A percentile compares a stretch with the other conserved stretches of the same genome.
These are phyloP conservation scores for Cylas formicarius DNA, from an alignment of 1,140 invertebrate genomes.

Conservation along the genomic window DNA sequence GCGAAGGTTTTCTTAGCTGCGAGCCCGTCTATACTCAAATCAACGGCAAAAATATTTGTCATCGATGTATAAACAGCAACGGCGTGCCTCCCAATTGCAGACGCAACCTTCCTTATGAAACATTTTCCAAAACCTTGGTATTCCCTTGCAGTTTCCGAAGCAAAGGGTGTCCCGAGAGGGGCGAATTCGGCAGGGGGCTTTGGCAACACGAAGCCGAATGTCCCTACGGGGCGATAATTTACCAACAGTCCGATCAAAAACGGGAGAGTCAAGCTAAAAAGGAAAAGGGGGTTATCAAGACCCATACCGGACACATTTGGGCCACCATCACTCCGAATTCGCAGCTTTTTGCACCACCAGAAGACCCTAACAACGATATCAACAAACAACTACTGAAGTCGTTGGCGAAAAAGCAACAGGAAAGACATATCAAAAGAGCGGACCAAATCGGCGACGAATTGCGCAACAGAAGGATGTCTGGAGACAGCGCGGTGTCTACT, in stretches of 20 bases:
- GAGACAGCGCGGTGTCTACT: conserved; percentile 14
- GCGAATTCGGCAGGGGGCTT: conserved; percentile 28
- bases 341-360: conserved; percentile 25
- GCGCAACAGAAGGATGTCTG: conserved; percentile 12
- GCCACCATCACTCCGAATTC: conserved; percentile 34
- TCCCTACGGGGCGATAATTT: conserved; percentile 26
- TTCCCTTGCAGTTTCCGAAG: conserved; percentile 33
- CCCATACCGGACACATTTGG: conserved; percentile 34
- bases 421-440: conserved; percentile 11
- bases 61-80: conserved; percentile 30
- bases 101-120: conserved; percentile 31
- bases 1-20: conserved; percentile 31
- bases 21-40: conserved; percentile 28
- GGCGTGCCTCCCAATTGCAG: conserved; percentile 21
- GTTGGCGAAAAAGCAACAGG: conserved; percentile 23
- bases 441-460: conserved; percentile 17
- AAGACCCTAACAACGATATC: conserved; percentile 11
- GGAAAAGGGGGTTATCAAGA: conserved; percentile 32
- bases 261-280: too few species aligned
- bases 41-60: conserved; percentile 34
- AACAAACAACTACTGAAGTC: conserved; percentile 19
- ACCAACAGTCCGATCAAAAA: too few species aligned
- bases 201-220: conserved; percentile 34
- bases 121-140: conserved; percentile 23
- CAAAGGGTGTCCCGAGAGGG: conserved; percentile 22